Percentiles rank a stretch among this genome's conserved stretches.
Evolutionary conservation across 2,888 invertebrate genomes (phyloP).

Genomic region (Micoletzkya japonica): DNA sequence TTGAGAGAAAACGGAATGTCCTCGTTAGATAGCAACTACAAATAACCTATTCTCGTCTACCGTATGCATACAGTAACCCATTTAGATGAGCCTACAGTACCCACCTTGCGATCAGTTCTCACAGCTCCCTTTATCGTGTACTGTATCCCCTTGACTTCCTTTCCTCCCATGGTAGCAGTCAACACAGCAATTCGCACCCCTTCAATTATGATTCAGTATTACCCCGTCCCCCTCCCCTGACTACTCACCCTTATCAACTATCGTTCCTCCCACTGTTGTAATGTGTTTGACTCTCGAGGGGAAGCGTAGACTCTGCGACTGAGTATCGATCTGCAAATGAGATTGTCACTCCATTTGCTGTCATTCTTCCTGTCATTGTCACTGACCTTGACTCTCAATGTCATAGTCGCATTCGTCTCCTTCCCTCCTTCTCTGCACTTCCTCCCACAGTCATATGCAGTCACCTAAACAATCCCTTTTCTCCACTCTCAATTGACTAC

Average conservation of each 20-base stretch:
- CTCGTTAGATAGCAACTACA: background rate
- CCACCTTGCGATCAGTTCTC: constrained; percentile 4
- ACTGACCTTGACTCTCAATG: constrained; percentile 1
- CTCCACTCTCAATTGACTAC: too few relatives aligned
- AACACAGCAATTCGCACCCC: constrained; percentile 5
- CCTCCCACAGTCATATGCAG: constrained; percentile 11
- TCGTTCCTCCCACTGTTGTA: background rate
- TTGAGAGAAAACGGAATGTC: constrained; percentile 16
- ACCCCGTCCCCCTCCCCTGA: too few relatives aligned
- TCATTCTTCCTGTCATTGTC: too few relatives aligned
- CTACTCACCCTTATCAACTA: constrained; percentile 1
- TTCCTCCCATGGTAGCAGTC: background rate
- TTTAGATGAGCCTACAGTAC: too few relatives aligned
- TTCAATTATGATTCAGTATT: background rate
- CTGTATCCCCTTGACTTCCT: background rate
- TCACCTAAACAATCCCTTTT: too few relatives aligned
- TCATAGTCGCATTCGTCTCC: background rate
- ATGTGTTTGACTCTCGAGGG: constrained; percentile 8
- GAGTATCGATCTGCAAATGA: background rate
- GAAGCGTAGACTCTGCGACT: constrained; percentile 6
- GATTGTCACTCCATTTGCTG: too few relatives aligned
- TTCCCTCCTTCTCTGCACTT: background rate
- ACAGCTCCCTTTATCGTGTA: constrained; percentile 20
- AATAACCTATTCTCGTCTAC: too few relatives aligned
- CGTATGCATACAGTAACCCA: too few relatives aligned